Percentiles rank a stretch among this genome's conserved stretches.
Conservation (phyloP, 2,888 invertebrate genomes). For the Erebia epiphron region DNA sequence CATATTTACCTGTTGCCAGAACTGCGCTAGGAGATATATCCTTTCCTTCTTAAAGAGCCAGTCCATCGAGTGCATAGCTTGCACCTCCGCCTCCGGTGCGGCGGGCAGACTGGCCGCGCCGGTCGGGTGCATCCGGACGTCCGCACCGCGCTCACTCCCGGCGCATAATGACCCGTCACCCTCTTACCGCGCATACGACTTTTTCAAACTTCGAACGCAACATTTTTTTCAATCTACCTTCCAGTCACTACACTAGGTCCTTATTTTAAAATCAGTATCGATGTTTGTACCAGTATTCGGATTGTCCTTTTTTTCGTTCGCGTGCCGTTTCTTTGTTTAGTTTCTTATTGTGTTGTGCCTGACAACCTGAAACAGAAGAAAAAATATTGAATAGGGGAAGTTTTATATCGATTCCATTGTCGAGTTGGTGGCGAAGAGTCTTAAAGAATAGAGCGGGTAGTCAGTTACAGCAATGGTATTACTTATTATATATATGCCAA, state of each 20-base stretch:
- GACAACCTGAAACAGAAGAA: slow-evolving; percentile 76
- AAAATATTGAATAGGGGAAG: slow-evolving; percentile 67
- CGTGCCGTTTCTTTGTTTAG: slow-evolving; percentile 54
- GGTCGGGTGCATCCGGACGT: slow-evolving; percentile 89
- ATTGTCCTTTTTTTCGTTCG: slow-evolving; percentile 61
- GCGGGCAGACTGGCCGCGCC: slow-evolving; percentile 88
- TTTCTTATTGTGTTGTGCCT: slow-evolving; percentile 65
- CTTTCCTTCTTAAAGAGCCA: slow-evolving; percentile 98
- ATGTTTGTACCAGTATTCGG: slow-evolving; percentile 43
- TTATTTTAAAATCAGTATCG: slow-evolving; percentile 39
- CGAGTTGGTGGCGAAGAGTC: slow-evolving; percentile 14
- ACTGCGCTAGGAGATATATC: slow-evolving; percentile 96
- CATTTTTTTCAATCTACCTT: slow-evolving; percentile 45
- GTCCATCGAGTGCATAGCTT: slow-evolving; percentile 97
- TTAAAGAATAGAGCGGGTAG: not conserved
- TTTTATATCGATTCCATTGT: slow-evolving; percentile 75
- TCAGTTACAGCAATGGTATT: no score
- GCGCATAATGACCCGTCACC: slow-evolving; percentile 65
- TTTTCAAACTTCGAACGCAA: slow-evolving; percentile 51
- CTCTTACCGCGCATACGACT: slow-evolving; percentile 43
- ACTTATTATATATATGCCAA: no score
- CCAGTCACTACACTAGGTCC: slow-evolving; percentile 8
- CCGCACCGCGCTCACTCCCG: slow-evolving; percentile 64
- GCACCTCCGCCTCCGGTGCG: slow-evolving; percentile 94
- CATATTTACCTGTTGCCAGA: slow-evolving; percentile 95